Base-by-base conservation (phyloP, 2,888 invertebrate species). In the Micoletzkya japonica region DNA sequence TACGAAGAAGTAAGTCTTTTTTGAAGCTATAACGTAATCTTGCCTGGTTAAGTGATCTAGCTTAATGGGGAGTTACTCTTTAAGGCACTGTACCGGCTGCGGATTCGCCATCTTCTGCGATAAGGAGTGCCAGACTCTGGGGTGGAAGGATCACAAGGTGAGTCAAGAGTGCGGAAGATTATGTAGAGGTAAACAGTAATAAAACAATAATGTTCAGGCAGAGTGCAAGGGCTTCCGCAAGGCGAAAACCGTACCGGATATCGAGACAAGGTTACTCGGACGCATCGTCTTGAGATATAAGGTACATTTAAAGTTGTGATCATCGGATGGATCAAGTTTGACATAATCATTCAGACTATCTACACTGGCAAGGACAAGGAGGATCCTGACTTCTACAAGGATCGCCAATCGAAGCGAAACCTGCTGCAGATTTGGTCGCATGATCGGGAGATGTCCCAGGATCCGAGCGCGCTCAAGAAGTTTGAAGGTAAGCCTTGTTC, bases 401-500 rank as follows among this genome's bases (percentile, higher is more conserved):
- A 85, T 39, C 72, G 85, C 3, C 69, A 72, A 4, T 82, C 82
- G 28, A 66, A 78, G 32, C 73, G 85, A 44, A 73, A 61, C 14
- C 74, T 85, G 20, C 80, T 85, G 82, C 77, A 85, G 50, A 78
- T 85, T 44, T 82, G 82, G 82, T 74, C 81, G 20, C 85, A 85
- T 72, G 75, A 72, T 20, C 76, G 77, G 26, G 73, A 81, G 2
- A 84, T 85, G 66, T 72, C 75, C 58, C 73, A 77, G 32, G 84
- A 86, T 71, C 61, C 70, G 7, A 58, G 66, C 26, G 83, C 84
- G 0, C 74, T 77, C 72, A 68, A 61, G n/a, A 78, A 79, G 68
- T 85, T 86, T 63, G 76, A 81, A 26, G 72, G 82, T 81, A 59
- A 50, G 66, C 6, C 3, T 34, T 36, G 6, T 4, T 36, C 36